Evolutionary conservation across 2,797 vertebrate species (phyloP).

Genomic region (Aselliscus stoliczkanus): DNA sequence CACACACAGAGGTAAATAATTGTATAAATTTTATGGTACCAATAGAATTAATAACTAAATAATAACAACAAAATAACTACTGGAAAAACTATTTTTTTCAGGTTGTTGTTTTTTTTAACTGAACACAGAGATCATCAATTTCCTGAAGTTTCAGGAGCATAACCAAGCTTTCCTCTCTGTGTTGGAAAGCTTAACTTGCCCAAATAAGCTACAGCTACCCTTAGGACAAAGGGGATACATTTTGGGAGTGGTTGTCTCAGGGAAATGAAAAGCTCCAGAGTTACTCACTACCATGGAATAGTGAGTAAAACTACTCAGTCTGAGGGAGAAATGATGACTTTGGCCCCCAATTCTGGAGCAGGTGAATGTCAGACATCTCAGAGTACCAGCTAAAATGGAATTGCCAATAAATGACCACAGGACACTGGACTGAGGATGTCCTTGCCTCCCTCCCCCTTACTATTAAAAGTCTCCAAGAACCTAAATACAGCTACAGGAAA

Average conservation of each 20-base stretch:
- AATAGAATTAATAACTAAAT: neutral
- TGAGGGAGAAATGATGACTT: neutral
- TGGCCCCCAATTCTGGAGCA: neutral
- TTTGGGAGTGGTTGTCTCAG: neutral
- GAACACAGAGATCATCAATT: neutral
- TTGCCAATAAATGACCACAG: neutral
- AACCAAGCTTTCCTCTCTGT: neutral
- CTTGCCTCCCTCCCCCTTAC: neutral
- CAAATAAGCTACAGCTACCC: neutral
- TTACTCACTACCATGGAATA: neutral
- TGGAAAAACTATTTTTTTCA: neutral
- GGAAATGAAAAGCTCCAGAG: neutral
- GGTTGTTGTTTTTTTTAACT: neutral
- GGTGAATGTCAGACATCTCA: neutral
- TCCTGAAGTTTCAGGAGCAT: neutral
- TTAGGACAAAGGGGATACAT: neutral
- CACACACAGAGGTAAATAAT: neutral
- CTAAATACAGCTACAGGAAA: neutral
- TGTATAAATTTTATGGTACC: neutral
- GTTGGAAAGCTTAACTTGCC: neutral
- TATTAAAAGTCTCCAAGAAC: neutral
- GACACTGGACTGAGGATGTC: neutral
- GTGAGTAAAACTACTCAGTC: neutral
- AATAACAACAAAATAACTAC: neutral
- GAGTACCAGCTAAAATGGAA: neutral